A percentile compares a stretch with the other conserved stretches of the same genome.
These are phyloP conservation scores for Caenorhabditis sp. DNA, from an alignment of 2,888 invertebrate species.

Conservation along the genomic window DNA sequence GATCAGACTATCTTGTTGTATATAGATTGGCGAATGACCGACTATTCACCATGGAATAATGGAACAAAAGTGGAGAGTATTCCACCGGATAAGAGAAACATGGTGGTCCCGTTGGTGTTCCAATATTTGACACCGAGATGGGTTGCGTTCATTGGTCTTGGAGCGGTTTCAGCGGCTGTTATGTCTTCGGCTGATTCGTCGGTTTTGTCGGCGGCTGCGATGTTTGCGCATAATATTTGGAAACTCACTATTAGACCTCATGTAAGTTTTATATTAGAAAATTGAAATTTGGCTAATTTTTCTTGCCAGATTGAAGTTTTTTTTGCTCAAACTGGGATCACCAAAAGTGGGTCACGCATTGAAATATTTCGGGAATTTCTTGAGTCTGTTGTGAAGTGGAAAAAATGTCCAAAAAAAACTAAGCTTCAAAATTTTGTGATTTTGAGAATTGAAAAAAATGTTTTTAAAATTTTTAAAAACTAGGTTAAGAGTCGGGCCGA, in stretches of 20 bases:
- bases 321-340: too few relatives aligned
- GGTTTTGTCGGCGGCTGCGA: constrained; percentile 94
- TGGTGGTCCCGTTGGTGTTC: constrained; percentile 91
- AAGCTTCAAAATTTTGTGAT: too few relatives aligned
- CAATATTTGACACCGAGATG: constrained; percentile 94
- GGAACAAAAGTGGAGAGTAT: constrained; percentile 65
- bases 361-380: too few relatives aligned
- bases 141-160: constrained; percentile 95
- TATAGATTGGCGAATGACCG: constrained; percentile 88
- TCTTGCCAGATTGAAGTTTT: not conserved
- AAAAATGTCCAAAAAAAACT: too few relatives aligned
- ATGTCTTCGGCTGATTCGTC: constrained; percentile 99
- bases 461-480: too few relatives aligned
- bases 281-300: not conserved
- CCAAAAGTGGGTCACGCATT: not conserved
- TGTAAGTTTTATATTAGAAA: constrained; percentile 72
- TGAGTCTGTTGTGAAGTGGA: too few relatives aligned
- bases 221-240: constrained; percentile 99
- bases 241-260: constrained; percentile 93
- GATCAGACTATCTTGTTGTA: too few relatives aligned
- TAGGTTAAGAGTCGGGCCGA: too few relatives aligned
- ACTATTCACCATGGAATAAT: constrained; percentile 74
- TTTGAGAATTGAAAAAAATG: too few relatives aligned
- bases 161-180: constrained; percentile 97
- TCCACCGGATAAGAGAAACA: constrained; percentile 79